Evolutionary conservation across 2,797 vertebrate species (phyloP), one percentile per base, ranked within the genome.

Genomic region (Lagorchestes hirsutus): DNA sequence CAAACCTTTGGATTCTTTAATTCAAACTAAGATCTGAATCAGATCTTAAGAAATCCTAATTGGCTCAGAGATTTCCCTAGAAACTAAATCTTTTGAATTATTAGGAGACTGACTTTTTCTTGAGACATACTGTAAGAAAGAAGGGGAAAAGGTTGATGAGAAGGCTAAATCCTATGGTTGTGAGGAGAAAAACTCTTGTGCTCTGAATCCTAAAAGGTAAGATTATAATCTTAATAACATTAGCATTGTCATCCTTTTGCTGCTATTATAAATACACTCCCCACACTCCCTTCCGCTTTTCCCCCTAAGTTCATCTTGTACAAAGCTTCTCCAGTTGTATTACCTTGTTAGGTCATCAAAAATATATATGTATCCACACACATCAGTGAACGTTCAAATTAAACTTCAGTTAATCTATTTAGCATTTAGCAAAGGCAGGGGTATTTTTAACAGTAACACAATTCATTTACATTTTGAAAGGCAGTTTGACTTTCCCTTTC

Each of bases 281-380:
- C 18, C 3, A 58, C 34, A 4, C 13, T 5, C 0, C 74, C 40
- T 46, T 27, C 22, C 74, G 3, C 40, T 1, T 11, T 27, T 1
- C 3, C 22, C 8, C 3, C 24, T 55, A 28, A 82, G 93, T 67
- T 94, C 40, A 82, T 27, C 90, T 93, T 0, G 3, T 82, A 16
- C 57, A 92, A 91, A 74, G 57, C 28, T 59, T 93, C 55, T 52
- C 92, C 22, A 74, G 55, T 54, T 93, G 27, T 90, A 24, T 95
- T 22, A 95, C 93, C 57, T 90, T 94, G 40, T 40, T 96, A 92
- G 28, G 28, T 91, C 56, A 94, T 52, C 56, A 52, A 52, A 52
- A 52, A 6, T 50, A 92, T 91, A n/a, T 34, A 40, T 52, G 91
- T 5, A 56, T 3, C 92, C 92, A 93, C 34, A 93, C 28, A 93